Evolutionary conservation across 1,140 invertebrate species (phyloP), one percentile per base, ranked within the genome.

Genomic region (Drosophila neocordata): DNA sequence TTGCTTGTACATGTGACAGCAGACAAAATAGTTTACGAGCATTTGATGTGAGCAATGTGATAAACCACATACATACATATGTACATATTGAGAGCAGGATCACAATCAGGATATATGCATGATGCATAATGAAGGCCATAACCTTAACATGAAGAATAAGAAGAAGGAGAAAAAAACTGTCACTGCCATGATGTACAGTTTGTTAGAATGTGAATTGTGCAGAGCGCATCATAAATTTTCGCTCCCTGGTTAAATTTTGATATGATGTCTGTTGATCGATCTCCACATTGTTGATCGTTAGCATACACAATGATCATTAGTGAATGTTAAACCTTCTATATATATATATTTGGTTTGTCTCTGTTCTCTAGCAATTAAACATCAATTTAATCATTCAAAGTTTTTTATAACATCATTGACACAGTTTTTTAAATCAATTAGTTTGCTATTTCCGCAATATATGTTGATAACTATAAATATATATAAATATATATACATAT

Each of bases 141-240:
- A 44, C 2, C 41, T 6, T 31, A 31, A n/a, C n/a, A n/a, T n/a
- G n/a, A n/a, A n/a, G n/a, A n/a, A n/a, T n/a, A n/a, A n/a, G n/a
- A n/a, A n/a, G n/a, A n/a, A 31, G 27, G 7, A 57, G 27, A 48
- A 35, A 31, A n/a, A 52, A 64, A 65, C 72, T 89, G 84, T 80
- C 79, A 83, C 34, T 67, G 72, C 55, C 65, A 76, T 90, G 87
- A 90, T 90, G 82, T 74, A 90, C 79, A 83, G 87, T 83, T 90
- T 90, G 87, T 90, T 90, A 90, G 87, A 90, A 87, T 87, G 82
- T 83, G 87, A 90, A 90, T 90, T 90, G 83, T 83, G 57, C 79
- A 60, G 69, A 18, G 70, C 87, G 81, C 87, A 69, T 90, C 87
- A 79, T 90, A 90, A 90, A 90, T 87, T 90, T 57, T 73, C 75